Base-by-base conservation (phyloP, 2,888 invertebrate genomes). In the Drosophila eohydei region DNA sequence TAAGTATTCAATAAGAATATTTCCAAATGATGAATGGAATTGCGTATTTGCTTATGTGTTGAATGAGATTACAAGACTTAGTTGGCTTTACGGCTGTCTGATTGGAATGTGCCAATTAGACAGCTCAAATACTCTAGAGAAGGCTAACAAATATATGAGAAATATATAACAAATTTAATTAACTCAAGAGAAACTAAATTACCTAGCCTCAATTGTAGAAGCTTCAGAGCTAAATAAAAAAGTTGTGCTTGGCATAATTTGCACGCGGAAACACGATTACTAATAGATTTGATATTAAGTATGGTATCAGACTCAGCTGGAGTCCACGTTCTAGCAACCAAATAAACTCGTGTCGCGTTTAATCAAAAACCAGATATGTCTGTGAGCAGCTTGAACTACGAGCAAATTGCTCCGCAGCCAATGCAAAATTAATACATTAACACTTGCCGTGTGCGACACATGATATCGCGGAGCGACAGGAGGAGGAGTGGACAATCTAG, bases 361-460 rank as follows among this genome's bases (percentile, higher is more conserved):
- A 32, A 38, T 21, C 44, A 40, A 11, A 32, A 40, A 36, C 36
- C 16, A 14, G 40, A 55, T 9, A 16, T 9, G 28, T 14, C 32
- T 26, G 34, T 32, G 32, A 32, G 50, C 32, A 54, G 30, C 28
- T 54, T n/a, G n/a, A 34, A 41, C 58, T n/a, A 36, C 16, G 30
- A 57, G 28, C 78, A 71, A 78, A 62, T 76, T 60, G 36, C 54
- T 52, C 36, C 50, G 54, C 50, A n/a, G n/a, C 16, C 44, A 54
- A 28, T 50, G 54, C 46, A 21, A 81, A 80, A 86, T 85, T 81
- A 78, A 84, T 78, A 75, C 87, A 84, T 84, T 84, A 87, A 71
- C 74, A 75, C 80, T 72, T 71, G 50, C 52, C 46, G 59, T 50
- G 46, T 46, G 46, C 43, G 52, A 61, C 21, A 54, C 51, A 52